Evolutionary conservation across 2,888 invertebrate genomes (phyloP).

Genomic region (Trilocha varians): DNA sequence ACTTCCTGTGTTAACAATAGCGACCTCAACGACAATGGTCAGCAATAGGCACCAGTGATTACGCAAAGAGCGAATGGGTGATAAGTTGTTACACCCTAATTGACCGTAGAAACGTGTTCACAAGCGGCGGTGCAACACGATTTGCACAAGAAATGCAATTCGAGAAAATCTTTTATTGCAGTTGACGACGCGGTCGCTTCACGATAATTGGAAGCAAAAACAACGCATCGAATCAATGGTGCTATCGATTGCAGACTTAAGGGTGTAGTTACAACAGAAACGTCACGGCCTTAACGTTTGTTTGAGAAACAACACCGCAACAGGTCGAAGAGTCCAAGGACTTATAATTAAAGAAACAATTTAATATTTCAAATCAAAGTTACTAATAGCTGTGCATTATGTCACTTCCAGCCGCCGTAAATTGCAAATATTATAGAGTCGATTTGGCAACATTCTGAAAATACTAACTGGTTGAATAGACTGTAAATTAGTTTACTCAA

Average conservation of each 20-base stretch:
- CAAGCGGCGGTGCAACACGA: background rate
- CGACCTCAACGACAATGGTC: conserved; percentile 15
- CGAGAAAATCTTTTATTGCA: too few relatives aligned
- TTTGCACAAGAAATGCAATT: background rate
- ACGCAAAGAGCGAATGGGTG: conserved; percentile 23
- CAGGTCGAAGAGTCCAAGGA: conserved; percentile 17
- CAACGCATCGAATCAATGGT: conserved; percentile 7
- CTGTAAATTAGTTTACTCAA: too few relatives aligned
- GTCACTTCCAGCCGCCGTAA: background rate
- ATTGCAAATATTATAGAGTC: too few relatives aligned
- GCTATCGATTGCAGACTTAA: conserved; percentile 2
- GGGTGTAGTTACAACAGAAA: conserved; percentile 6
- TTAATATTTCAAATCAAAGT: background rate
- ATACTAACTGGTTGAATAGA: too few relatives aligned
- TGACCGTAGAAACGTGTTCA: conserved; percentile 2
- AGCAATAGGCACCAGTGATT: conserved; percentile 13
- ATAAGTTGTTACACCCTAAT: conserved; percentile 9
- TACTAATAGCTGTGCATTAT: background rate
- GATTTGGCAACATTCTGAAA: too few relatives aligned
- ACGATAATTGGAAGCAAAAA: conserved; percentile 8
- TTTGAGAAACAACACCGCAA: conserved; percentile 23
- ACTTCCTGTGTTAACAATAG: conserved; percentile 18
- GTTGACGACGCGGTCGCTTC: conserved; percentile 10
- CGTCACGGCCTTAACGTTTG: conserved; percentile 15
- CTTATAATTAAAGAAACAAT: background rate